phyloP scores from a whole-genome alignment of 1,140 invertebrate genomes.

The Rhopalosiphum maidis region DNA sequence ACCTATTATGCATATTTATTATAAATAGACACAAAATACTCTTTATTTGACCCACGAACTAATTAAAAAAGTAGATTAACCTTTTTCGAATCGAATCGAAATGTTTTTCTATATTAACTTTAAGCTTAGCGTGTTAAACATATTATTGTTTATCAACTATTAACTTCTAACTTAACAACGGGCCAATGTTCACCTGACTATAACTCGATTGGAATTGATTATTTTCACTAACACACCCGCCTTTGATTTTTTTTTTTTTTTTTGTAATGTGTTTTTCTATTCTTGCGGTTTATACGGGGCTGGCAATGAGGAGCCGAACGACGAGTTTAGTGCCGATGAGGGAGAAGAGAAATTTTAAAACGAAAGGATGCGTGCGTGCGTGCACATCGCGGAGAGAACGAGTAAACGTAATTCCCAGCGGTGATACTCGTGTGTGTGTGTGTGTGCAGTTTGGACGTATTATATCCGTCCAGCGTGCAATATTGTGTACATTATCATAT shows the following conservation, averaged over 20 bases:
- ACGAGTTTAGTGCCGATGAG: too few species aligned
- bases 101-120: too few species aligned
- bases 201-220: too few species aligned
- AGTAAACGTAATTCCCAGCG: neutral
- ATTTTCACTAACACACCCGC: neutral
- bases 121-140: neutral
- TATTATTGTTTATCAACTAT: neutral
- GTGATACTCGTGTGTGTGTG: neutral
- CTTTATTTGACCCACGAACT: neutral
- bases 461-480: constrained; percentile 26
- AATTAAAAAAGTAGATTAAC: neutral
- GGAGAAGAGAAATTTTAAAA: neutral
- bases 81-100: too few species aligned
- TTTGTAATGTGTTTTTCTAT: neutral
- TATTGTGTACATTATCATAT: constrained; percentile 38
- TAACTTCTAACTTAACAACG: neutral
- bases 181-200: too few species aligned
- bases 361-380: neutral
- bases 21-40: neutral
- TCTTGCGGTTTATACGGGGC: neutral
- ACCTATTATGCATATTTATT: too few species aligned
- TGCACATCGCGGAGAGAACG: too few species aligned
- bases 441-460: neutral
- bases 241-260: neutral
- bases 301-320: neutral